Evolutionary conservation across 2,888 invertebrate genomes (phyloP), one percentile per base, ranked within the genome.

Genomic region (Spisula subtruncata): DNA sequence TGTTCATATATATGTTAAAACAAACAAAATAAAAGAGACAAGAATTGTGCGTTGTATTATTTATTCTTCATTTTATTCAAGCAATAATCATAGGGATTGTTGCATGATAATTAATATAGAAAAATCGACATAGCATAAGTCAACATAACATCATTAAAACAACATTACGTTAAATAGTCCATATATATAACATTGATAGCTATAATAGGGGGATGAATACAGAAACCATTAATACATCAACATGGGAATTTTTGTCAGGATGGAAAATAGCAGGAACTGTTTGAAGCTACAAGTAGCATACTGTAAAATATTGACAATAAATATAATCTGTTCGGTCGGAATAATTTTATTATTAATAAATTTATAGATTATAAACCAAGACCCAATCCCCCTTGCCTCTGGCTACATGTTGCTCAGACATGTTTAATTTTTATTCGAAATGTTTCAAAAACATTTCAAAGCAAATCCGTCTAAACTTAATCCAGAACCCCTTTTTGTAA

Each of bases 51-150:
- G 75, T 83, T 83, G 87, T 83, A 83, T 79, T 83, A 81, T 85
- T 89, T 81, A 89, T 89, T 89, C 85, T 75, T 83, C 83, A 83
- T 89, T 89, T 89, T 83, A 89, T 86, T 89, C 83, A 89, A 86
- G 89, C 89, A 89, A 89, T 89, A 89, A 89, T 89, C 89, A 80
- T 35, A 54, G 18, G 35, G 89, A 89, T 82, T 89, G 79, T 89
- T 89, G 89, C 86, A 86, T 89, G 85, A 86, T 80, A 88, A 88
- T 89, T 89, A 79, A 46, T 86, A 89, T 89, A 86, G 83, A 87
- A 89, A 82, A 84, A 86, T 83, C 83, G 86, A 86, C 89, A 89
- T 86, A 89, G 89, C 89, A 86, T 71, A n/a, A 41, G 82, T 89
- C 79, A 86, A 89, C 86, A 89, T 84, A 83, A 84, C 56, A 79